Conservation (phyloP, 2,888 invertebrate genomes). For the Drosophila monieri region DNA sequence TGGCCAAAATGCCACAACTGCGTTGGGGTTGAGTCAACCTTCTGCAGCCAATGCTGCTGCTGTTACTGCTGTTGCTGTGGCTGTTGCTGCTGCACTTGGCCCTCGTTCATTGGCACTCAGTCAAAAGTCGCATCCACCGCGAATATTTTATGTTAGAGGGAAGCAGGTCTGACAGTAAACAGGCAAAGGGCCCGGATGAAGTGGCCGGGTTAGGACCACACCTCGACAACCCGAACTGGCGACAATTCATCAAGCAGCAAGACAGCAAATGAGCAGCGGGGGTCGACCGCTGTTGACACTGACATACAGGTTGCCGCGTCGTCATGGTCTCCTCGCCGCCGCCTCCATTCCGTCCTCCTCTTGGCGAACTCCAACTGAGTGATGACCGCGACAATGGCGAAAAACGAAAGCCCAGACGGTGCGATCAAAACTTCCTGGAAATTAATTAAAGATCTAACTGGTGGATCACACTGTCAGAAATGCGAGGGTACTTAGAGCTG, state of each 20-base stretch:
- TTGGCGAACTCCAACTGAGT: constrained; percentile 61
- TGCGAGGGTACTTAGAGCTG: not conserved
- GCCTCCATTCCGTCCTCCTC: constrained; percentile 1
- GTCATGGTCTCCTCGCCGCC: constrained; percentile 33
- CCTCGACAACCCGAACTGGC: constrained; percentile 53
- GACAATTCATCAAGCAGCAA: constrained; percentile 80
- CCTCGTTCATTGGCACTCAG: constrained; percentile 69
- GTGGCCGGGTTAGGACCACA: constrained; percentile 52
- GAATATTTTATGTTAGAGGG: constrained; percentile 73
- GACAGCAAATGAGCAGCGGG: constrained; percentile 68
- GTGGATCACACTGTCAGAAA: constrained; percentile 38
- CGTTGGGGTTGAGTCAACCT: constrained; percentile 63
- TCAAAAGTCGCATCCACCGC: constrained; percentile 53
- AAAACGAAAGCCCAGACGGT: constrained; percentile 63
- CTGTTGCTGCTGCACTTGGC: constrained; percentile 32
- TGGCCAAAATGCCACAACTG: constrained; percentile 41
- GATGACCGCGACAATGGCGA: constrained; percentile 75
- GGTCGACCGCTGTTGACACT: constrained; percentile 73
- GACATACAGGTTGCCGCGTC: constrained; percentile 64
- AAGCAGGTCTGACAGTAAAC: constrained; percentile 61
- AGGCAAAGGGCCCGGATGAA: constrained; percentile 43
- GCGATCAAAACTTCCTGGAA: constrained; percentile 75
- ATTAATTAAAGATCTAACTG: constrained; percentile 74
- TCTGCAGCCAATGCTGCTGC: constrained; percentile 23
- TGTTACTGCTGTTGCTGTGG: constrained; percentile 8